Base-by-base conservation (phyloP, 2,113 vertebrate species). In the Syngnathoides biaculeatus region DNA sequence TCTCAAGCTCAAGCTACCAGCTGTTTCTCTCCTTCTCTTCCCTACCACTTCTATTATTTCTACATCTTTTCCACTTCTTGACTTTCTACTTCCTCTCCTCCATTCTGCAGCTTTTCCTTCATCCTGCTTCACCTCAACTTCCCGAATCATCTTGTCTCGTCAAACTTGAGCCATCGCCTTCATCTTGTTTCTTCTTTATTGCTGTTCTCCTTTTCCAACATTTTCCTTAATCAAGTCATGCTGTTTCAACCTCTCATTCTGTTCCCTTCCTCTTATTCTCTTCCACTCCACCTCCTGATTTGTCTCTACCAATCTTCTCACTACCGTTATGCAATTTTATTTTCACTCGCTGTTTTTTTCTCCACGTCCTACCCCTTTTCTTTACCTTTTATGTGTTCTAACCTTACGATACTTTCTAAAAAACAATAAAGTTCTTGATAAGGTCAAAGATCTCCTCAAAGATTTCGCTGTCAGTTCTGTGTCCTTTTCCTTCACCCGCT, bases 1-100 rank as follows among this genome's bases (percentile, higher is more conserved):
- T 67, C 53, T 55, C 68, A 64, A 61, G n/a, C n/a, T n/a, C n/a
- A n/a, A n/a, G n/a, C 26, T 53, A 58, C 58, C 45, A 48, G 74
- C 78, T 71, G 75, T 72, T 71, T 61, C 71, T 35, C 30, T 2
- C 30, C 30, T 35, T 35, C 30, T 35, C 45, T 48, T 48, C 45
- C 45, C 17, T 5, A 17, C 17, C 7, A 6, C 19, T 6, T 48
- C 15, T 6, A 19, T 48, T 6, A 5, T 14, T 19, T 48, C 30
- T 35, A 35, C 6, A 3, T 35, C 30, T 6, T 35, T 35, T 35
- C 30, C 30, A 35, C 30, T 35, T 35, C 30, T 35, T 35, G 4
- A 35, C 30, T 35, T 35, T 35, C 30, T 35, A 35, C 30, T 35
- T 35, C 30, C 30, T 35, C 30, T 35, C 30, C 30, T 35, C 30